Evolutionary conservation across 1,140 invertebrate genomes (phyloP), one percentile per base, ranked within the genome.

Genomic region (Helicoverpa zea): DNA sequence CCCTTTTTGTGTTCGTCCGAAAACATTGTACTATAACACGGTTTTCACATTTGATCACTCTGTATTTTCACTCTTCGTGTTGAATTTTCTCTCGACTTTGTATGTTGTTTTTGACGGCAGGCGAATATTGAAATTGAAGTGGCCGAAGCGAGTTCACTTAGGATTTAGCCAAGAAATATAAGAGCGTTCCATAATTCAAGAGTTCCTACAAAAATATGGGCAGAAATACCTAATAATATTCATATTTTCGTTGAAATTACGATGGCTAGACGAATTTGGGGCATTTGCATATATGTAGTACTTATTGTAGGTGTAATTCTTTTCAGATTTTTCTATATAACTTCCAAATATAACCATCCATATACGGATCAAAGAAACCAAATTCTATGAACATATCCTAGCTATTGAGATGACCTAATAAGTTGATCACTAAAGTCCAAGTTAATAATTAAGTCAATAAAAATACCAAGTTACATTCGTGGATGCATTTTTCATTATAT

Each of bases 41-140:
- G 72, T 58, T 61, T 77, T 56, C 66, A 66, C 66, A 63, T 72
- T 72, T 59, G 35, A 14, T 80, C 29, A 59, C 3, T 78, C 14
- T 49, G 18, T 51, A 68, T 68, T 68, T 68, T 68, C 16, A 30
- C 35, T 64, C 12, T n/a, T 68, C 11, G 43, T 23, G 43, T 68
- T 14, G 18, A 43, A 5, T 68, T 51, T 68, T 2, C 30, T 47
- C 47, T 68, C 47, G 2, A 18, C 47, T 51, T 13, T 68, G 43
- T 51, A 13, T 13, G 14, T 49, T 51, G n/a, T 68, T 68, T 64
- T 35, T 64, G 30, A 63, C 3, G 23, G 61, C 11, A 12, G 29
- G 23, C 23, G 23, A 61, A 61, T 29, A 61, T 61, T 59, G 29
- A 29, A 61, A 61, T 61, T 43, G 13, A 23, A 61, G 58, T 30